Evolutionary conservation across 2,888 invertebrate species (phyloP).

Genomic region (Hyalella azteca): DNA sequence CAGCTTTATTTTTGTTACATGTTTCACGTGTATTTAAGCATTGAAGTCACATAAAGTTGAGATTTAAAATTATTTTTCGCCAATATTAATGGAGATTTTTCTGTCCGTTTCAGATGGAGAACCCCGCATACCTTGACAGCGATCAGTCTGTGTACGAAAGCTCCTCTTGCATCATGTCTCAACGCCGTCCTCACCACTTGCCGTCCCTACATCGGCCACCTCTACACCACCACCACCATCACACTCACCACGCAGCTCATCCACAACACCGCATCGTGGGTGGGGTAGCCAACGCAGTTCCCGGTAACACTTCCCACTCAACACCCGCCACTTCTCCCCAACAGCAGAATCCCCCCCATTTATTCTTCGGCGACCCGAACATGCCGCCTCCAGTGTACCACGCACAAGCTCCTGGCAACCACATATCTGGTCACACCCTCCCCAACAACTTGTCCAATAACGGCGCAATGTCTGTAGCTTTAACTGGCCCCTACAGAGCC

Average conservation of each 20-base stretch:
- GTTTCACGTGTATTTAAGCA: too few species aligned
- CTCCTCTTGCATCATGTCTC: slow-evolving; percentile 41
- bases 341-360: slow-evolving; percentile 38
- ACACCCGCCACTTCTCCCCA: slow-evolving; percentile 16
- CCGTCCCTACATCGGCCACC: slow-evolving; percentile 38
- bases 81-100: background rate
- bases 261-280: slow-evolving; percentile 1
- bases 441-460: slow-evolving; percentile 27
- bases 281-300: background rate
- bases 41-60: too few species aligned
- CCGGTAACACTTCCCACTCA: slow-evolving; percentile 14
- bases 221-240: slow-evolving; percentile 29
- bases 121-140: slow-evolving; percentile 57
- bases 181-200: slow-evolving; percentile 44
- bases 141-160: slow-evolving; percentile 56
- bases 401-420: slow-evolving; percentile 30
- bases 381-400: slow-evolving; percentile 21
- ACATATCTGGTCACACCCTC: slow-evolving; percentile 36
- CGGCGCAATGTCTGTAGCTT: background rate
- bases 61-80: too few species aligned
- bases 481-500: slow-evolving; percentile 25
- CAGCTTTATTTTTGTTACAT: too few species aligned
- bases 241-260: background rate
- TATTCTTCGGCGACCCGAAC: slow-evolving; percentile 20
- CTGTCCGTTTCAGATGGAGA: slow-evolving; percentile 50